These are phyloP conservation scores for Thecophora atra DNA, from an alignment of 2,888 invertebrate species.

Conservation along the genomic window DNA sequence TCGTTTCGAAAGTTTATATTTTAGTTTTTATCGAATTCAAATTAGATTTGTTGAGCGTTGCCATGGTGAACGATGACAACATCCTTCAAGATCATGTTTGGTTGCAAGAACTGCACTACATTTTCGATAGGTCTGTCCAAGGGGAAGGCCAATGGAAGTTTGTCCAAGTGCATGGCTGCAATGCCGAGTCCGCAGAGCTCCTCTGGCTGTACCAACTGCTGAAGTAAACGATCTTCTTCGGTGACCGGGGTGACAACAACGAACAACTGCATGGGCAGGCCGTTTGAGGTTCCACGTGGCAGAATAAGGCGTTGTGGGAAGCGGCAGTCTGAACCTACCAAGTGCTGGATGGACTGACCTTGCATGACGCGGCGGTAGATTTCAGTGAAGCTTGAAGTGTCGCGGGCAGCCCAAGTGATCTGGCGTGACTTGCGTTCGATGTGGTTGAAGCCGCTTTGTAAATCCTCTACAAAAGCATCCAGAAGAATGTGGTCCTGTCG, in stretches of 20 bases:
- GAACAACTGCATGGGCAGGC: slow-evolving; percentile 71
- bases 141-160: slow-evolving; percentile 74
- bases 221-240: slow-evolving; percentile 26
- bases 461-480: slow-evolving; percentile 70
- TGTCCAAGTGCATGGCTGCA: slow-evolving; percentile 69
- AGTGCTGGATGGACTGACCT: not conserved
- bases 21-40: not conserved
- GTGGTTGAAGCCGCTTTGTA: slow-evolving; percentile 67
- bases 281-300: slow-evolving; percentile 71
- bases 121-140: slow-evolving; percentile 74
- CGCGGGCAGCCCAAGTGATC: slow-evolving; percentile 65
- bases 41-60: not conserved
- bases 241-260: slow-evolving; percentile 68
- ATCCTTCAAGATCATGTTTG: slow-evolving; percentile 66
- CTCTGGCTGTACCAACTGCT: slow-evolving; percentile 21
- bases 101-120: slow-evolving; percentile 67
- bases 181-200: slow-evolving; percentile 59
- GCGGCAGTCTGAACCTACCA: slow-evolving; percentile 65
- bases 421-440: slow-evolving; percentile 47
- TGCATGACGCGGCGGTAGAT: slow-evolving; percentile 66
- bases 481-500: slow-evolving; percentile 72
- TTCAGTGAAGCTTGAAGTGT: slow-evolving; percentile 65
- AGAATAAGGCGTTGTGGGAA: slow-evolving; percentile 71
- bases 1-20: not conserved
- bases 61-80: slow-evolving; percentile 44